Base-by-base conservation (phyloP, 2,113 vertebrate species). In the Chaetops frenatus region DNA sequence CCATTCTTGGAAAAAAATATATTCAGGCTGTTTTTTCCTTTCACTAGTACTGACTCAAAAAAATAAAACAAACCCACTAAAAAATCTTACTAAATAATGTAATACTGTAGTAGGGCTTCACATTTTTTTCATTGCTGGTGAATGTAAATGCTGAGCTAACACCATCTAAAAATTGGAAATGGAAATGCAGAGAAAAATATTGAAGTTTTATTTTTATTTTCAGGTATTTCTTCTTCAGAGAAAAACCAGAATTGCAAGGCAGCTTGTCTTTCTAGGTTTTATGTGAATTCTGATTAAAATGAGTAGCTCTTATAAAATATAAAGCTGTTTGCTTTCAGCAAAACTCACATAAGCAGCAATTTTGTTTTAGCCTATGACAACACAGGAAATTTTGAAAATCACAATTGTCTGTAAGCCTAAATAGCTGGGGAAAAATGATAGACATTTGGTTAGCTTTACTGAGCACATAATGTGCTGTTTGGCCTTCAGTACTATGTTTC, bases 381-480 rank as follows among this genome's bases (percentile, higher is more conserved):
- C 35, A 72, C 21, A 70, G n/a, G 47, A 83, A 73, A 86, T 92
- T 83, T 86, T 92, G 36, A 88, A 95, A 93, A 81, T 95, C 57
- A 40, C 65, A 92, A 24, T 86, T 77, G 44, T 86, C 33, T 45
- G 11, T 76, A 69, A 57, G 36, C 28, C 28, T 54, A 92, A 56
- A 88, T 78, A 90, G 38, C 69, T 76, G 40, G 57, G 72, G 48
- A 69, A 91, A 95, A 94, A 90, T 77, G 17, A 81, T n/a, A 92
- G 56, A 62, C 69, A 60, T 96, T 96, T 94, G 65, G 57, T 97
- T 91, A 91, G 73, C 86, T 95, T 91, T 95, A 83, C 70, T 85
- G 86, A 79, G 91, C 65, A 53, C 48, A 61, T 88, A 88, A 86
- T 92, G 48, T 84, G 51, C 51, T 92, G 80, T 81, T 92, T 94